Percentiles rank a stretch among this genome's conserved stretches.
Conservation (phyloP, 2,113 vertebrate species). For the Megalops atlanticus region DNA sequence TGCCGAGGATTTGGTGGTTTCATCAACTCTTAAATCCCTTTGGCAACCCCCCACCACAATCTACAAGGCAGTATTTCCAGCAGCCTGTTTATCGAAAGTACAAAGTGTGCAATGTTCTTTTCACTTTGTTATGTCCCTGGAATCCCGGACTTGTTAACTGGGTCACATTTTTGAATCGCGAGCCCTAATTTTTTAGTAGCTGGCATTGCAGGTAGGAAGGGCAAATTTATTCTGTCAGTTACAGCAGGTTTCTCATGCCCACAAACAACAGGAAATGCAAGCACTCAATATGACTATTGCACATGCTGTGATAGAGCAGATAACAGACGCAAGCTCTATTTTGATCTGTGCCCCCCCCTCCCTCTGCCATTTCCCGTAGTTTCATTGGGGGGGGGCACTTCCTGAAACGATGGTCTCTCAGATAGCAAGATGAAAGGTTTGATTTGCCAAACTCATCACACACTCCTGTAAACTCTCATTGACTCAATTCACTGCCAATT, state of each 20-base stretch:
- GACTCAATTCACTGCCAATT: background rate
- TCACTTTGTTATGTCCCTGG: background rate
- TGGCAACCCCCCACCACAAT: conserved; percentile 26
- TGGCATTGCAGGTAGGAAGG: background rate
- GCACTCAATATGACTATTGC: background rate
- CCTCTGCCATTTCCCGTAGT: background rate
- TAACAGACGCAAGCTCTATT: background rate
- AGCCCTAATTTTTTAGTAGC: background rate
- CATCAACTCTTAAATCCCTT: conserved; percentile 9
- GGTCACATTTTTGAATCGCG: background rate
- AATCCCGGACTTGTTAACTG: background rate
- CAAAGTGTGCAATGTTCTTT: background rate
- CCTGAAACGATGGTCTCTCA: too few species aligned
- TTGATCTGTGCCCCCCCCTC: too few species aligned
- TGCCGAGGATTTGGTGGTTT: background rate
- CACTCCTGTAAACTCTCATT: background rate
- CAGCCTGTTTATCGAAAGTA: background rate
- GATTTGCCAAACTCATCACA: background rate
- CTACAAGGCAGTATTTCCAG: conserved; percentile 39
- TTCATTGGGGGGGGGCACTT: too few species aligned
- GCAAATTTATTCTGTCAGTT: background rate
- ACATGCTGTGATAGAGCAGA: background rate
- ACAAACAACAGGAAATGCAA: background rate
- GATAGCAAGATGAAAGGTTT: too few species aligned
- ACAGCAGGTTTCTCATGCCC: background rate